phyloP scores from a whole-genome alignment of 92 coral and sea anemone species.

The Porites cylindrica region DNA sequence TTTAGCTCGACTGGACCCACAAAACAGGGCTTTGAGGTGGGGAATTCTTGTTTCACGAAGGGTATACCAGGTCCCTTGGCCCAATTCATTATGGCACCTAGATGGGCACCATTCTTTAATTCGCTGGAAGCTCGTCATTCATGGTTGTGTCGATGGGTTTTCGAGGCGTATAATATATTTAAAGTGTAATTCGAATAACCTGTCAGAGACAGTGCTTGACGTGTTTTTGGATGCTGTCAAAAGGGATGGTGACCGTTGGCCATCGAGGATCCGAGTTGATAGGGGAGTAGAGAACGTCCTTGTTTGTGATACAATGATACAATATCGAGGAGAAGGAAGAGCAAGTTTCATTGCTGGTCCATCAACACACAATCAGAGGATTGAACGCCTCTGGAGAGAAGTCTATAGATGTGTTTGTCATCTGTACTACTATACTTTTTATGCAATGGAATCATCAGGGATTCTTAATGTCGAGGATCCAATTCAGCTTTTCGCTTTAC shows the following conservation, averaged over 20 bases:
- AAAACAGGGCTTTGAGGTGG: conserved; percentile 60
- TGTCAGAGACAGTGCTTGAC: conserved; percentile 58
- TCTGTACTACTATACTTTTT: conserved; percentile 33
- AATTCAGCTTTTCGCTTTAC: conserved; percentile 68
- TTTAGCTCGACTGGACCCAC: conserved; percentile 69
- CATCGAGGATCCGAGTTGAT: conserved; percentile 78
- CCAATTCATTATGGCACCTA: conserved; percentile 61
- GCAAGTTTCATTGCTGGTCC: conserved; percentile 53
- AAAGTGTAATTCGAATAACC: conserved; percentile 54
- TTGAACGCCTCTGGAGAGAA: conserved; percentile 70
- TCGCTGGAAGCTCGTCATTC: not conserved
- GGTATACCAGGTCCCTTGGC: conserved; percentile 59
- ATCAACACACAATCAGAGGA: conserved; percentile 9
- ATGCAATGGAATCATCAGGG: conserved; percentile 53
- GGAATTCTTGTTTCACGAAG: conserved; percentile 48
- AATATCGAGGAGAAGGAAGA: conserved; percentile 1
- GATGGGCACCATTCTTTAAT: conserved; percentile 64
- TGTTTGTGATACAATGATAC: conserved; percentile 77
- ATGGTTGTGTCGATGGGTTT: conserved; percentile 20
- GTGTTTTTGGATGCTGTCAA: conserved; percentile 61
- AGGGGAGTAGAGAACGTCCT: conserved; percentile 69
- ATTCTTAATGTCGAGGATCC: conserved; percentile 73
- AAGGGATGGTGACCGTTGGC: conserved; percentile 67
- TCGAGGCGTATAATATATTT: conserved; percentile 69
- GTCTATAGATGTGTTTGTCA: conserved; percentile 26